Conservation (phyloP, 1,140 invertebrate species). For the Brachystomella parvula region DNA sequence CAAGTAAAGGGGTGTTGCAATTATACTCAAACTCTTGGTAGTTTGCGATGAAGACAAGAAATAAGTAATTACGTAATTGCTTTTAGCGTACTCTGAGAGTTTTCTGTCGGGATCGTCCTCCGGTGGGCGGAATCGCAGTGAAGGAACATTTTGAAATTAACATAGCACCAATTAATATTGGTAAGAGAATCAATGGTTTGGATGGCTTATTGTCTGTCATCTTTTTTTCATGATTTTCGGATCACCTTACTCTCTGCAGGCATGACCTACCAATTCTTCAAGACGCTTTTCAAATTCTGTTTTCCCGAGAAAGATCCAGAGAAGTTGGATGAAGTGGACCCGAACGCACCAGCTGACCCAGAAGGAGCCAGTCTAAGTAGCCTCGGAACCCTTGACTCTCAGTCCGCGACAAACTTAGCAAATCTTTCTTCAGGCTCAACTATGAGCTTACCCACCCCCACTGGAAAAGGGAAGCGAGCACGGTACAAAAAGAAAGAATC, state of each 20-base stretch:
- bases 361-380: conserved; percentile 43
- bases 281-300: conserved; percentile 94
- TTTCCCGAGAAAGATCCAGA: conserved; percentile 93
- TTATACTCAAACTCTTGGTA: not conserved
- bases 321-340: conserved; percentile 61
- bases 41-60: not conserved
- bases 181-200: too few relatives aligned
- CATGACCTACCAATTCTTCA: conserved; percentile 94
- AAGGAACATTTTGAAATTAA: conserved; percentile 98
- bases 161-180: conserved; percentile 84
- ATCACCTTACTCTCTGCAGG: conserved; percentile 51
- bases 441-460: not conserved
- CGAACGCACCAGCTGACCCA: conserved; percentile 45
- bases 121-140: conserved; percentile 93
- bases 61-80: conserved; percentile 5
- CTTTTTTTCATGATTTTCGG: not conserved
- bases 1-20: too few relatives aligned
- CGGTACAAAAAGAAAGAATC: conserved; percentile 59
- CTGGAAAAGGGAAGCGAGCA: conserved; percentile 43
- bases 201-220: not conserved
- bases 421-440: not conserved
- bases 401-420: not conserved
- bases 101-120: conserved; percentile 80
- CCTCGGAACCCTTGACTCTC: conserved; percentile 16
- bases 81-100: conserved; percentile 67